phyloP scores from a whole-genome alignment of 2,797 vertebrate genomes.

The Tamandua tetradactyla region DNA sequence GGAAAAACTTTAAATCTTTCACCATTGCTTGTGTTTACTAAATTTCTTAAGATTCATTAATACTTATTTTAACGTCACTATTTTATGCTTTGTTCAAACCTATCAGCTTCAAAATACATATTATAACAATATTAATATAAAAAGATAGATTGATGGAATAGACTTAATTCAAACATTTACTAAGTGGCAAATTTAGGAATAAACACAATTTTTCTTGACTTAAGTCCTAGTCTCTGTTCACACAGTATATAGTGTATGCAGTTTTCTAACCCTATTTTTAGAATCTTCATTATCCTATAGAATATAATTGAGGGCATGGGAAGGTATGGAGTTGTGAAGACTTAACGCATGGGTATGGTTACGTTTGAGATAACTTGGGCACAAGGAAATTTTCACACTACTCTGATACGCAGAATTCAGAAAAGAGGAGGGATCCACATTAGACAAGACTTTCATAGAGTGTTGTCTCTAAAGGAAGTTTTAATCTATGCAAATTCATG shows the following conservation, averaged over 20 bases:
- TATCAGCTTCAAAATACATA: neutral
- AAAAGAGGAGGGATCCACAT: neutral
- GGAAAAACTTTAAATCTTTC: neutral
- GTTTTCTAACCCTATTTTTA: neutral
- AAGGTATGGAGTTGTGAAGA: neutral
- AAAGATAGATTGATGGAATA: neutral
- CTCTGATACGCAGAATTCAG: neutral
- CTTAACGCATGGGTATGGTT: neutral
- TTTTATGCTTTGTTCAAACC: neutral
- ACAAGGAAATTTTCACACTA: neutral
- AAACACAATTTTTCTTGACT: neutral
- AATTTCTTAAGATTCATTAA: neutral
- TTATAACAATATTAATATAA: neutral
- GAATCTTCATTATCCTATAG: neutral
- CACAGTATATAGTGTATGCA: neutral
- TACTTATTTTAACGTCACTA: neutral
- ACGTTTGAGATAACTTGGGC: neutral
- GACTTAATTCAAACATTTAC: neutral
- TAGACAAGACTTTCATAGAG: neutral
- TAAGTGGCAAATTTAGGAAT: neutral
- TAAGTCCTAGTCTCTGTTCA: neutral
- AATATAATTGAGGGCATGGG: neutral
- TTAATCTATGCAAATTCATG: rapidly evolving
- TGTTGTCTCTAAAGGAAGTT: neutral
- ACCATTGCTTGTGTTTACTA: neutral